Conservation (phyloP, 1,140 invertebrate genomes). For the Thaumetopoea pityocampa region DNA sequence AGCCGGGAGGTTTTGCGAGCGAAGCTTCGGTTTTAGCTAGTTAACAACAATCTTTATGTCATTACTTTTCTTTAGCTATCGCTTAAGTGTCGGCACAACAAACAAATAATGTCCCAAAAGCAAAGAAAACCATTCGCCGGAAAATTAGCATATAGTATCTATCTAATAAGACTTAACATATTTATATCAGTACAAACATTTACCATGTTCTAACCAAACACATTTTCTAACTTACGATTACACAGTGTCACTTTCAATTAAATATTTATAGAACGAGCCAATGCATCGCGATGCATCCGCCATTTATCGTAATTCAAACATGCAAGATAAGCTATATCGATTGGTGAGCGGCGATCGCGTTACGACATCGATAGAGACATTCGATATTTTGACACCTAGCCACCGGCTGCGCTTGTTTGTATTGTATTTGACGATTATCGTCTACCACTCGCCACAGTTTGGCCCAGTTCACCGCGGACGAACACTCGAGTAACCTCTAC, state of each 20-base stretch:
- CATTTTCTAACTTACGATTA: slow-evolving; percentile 7
- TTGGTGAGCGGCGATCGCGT: slow-evolving; percentile 47
- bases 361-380: slow-evolving; percentile 48
- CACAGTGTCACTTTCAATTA: slow-evolving; percentile 28
- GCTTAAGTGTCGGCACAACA: too few relatives aligned
- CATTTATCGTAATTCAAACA: slow-evolving; percentile 58
- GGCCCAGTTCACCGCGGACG: slow-evolving; percentile 22
- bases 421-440: slow-evolving; percentile 33
- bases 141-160: too few relatives aligned
- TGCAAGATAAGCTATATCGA: slow-evolving; percentile 51
- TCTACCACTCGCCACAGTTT: slow-evolving; percentile 26
- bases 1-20: too few relatives aligned
- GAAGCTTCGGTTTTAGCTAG: too few relatives aligned
- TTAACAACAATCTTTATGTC: too few relatives aligned
- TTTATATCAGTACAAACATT: too few relatives aligned
- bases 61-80: too few relatives aligned
- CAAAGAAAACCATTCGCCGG: too few relatives aligned
- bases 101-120: too few relatives aligned
- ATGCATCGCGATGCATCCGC: slow-evolving; percentile 47
- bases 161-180: too few relatives aligned
- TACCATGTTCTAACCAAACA: not conserved
- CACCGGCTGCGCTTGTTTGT: slow-evolving; percentile 34
- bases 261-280: slow-evolving; percentile 52
- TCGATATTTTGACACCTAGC: slow-evolving; percentile 43
- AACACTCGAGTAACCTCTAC: too few relatives aligned